Base-by-base conservation (phyloP, 2,797 vertebrate genomes). In the Amblyraja radiata region DNA sequence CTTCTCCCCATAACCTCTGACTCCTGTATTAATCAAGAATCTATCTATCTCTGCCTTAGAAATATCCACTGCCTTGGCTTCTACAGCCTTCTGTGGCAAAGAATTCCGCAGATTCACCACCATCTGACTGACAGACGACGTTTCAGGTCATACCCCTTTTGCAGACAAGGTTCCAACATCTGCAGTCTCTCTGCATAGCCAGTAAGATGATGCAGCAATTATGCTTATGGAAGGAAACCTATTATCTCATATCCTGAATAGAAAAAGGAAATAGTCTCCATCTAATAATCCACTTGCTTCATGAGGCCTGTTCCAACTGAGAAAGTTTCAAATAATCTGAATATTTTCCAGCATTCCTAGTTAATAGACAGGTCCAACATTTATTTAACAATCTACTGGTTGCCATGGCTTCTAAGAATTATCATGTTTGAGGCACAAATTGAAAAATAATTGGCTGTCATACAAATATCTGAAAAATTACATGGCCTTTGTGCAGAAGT, bases 371-470 rank as follows among this genome's bases (percentile, higher is more conserved):
- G 28, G 61, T 86, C 25, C 83, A 86, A 5, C 11, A 86, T 63
- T 63, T 86, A 86, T 61, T 28, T n/a, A n/a, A 13, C 6, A 61
- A 18, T n/a, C 6, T 63, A 13, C 54, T 88, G 61, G 84, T 65
- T 88, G 84, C 84, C n/a, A 36, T 68, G 58, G 61, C 14, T 36
- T 88, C 84, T 68, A 18, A 2, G n/a, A 16, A 65, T 88, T 88
- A 65, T 68, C n/a, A 32, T 36, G 65, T 32, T 32, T 36, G 61
- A 65, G 0, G n/a, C n/a, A 32, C n/a, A n/a, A 68, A 18, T 88
- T 32, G 65, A n/a, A 88, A 88, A 88, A 36, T 68, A 88, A 88
- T 88, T 88, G 84, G 61, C 61, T 61, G 84, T 65, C 84, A 88
- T 65, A 65, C 28, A 88, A 61, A 4, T 32, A 88, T 65, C 61